These are phyloP conservation scores for Agriotes lineatus DNA, from an alignment of 2,888 invertebrate genomes.

Conservation along the genomic window DNA sequence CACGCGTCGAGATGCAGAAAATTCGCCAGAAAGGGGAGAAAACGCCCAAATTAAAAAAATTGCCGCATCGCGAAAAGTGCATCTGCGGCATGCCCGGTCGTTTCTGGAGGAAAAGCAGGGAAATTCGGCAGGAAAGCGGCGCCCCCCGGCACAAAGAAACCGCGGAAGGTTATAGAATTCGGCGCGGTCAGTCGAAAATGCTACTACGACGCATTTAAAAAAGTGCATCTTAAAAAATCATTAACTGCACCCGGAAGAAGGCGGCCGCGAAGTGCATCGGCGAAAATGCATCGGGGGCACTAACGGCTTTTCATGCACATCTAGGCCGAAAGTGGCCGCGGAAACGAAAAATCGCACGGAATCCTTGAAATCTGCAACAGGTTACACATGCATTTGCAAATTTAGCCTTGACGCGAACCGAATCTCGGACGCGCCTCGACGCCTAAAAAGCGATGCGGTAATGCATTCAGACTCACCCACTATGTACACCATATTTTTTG, in stretches of 20 bases:
- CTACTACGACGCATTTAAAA: constrained; percentile 64
- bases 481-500: constrained; percentile 92
- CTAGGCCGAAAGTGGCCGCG: constrained; percentile 7
- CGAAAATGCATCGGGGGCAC: neutral
- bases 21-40: too few species aligned
- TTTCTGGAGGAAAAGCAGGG: neutral
- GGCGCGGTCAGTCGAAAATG: constrained; percentile 64
- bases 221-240: constrained; percentile 68
- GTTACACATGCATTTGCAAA: constrained; percentile 46
- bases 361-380: constrained; percentile 52
- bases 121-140: neutral
- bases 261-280: constrained; percentile 46
- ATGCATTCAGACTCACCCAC: constrained; percentile 77
- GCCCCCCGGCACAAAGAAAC: constrained; percentile 11
- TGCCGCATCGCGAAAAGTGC: constrained; percentile 3
- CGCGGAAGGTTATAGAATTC: constrained; percentile 52
- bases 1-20: too few species aligned
- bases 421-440: constrained; percentile 25
- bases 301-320: constrained; percentile 8
- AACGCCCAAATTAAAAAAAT: constrained; percentile 23
- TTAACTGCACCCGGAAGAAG: constrained; percentile 61
- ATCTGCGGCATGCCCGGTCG: constrained; percentile 6
- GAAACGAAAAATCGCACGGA: constrained; percentile 35
- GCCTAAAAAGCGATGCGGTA: constrained; percentile 4
- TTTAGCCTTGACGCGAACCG: constrained; percentile 49